Evolutionary conservation across 2,113 vertebrate genomes (phyloP), one percentile per base, ranked within the genome.

Genomic region (Orcinus orca): DNA sequence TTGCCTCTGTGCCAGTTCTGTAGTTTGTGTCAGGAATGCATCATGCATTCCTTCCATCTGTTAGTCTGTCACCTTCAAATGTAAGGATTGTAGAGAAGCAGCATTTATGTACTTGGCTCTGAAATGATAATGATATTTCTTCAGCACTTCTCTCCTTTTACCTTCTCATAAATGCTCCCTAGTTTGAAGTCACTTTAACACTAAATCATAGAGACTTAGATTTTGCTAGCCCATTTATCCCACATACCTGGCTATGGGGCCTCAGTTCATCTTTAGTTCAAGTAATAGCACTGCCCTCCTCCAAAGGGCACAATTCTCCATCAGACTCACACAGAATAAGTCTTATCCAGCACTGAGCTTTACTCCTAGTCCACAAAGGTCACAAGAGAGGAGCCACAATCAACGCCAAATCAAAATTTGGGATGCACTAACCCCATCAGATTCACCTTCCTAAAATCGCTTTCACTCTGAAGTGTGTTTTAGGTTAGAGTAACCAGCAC

Each of bases 11-110:
- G 68, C 92, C 97, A 92, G 79, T 84, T 96, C 92, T 80, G 62
- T 90, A 87, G 65, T 92, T 94, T 67, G 68, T 97, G 92, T 95
- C 95, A 97, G 90, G 92, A 95, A 97, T 71, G 85, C 58, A 95
- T 97, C 95, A 97, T 97, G 90, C 90, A 88, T 87, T 70, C 20
- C 53, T n/a, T 96, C 97, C 97, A 97, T 98, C 97, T 97, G 97
- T 90, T 97, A 76, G 97, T 97, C 97, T 97, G 87, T 84, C 97
- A 96, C 97, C 92, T 96, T 93, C 92, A 96, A 87, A 94, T 93
- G 63, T 68, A 90, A 96, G 86, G 95, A 92, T 91, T 92, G 70
- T 80, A 92, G 95, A 96, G 89, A 92, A 87, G 65, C 55, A 18
- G 6, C 36, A 62, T 87, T 95, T 76, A 82, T 58, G 44, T 87